phyloP scores from a whole-genome alignment of 2,888 invertebrate species.

The Callyntrura sp. region DNA sequence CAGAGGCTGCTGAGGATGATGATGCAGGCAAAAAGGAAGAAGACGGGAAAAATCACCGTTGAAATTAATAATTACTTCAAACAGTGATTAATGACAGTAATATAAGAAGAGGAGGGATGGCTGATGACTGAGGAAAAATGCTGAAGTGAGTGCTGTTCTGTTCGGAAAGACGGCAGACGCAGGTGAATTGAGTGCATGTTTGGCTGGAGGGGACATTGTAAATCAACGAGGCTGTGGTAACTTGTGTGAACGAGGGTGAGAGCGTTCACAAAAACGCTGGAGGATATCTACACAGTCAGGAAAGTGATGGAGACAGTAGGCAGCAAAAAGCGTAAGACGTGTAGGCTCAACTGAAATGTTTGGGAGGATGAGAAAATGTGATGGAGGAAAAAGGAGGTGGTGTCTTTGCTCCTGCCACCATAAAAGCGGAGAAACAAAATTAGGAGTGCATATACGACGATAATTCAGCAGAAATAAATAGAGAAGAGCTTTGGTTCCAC shows the following conservation, averaged over 20 bases:
- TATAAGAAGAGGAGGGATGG: constrained; percentile 53
- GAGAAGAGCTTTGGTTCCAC: too few relatives aligned
- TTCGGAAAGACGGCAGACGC: background rate
- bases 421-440: constrained; percentile 28
- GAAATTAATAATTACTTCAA: constrained; percentile 78
- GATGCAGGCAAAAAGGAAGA: constrained; percentile 34
- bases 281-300: constrained; percentile 27
- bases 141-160: constrained; percentile 32
- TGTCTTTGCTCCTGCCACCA: constrained; percentile 59
- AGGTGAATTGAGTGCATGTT: constrained; percentile 40
- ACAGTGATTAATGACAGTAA: constrained; percentile 76
- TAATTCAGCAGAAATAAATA: background rate
- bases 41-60: constrained; percentile 75
- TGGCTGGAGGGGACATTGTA: constrained; percentile 50
- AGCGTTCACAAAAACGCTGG: constrained; percentile 20
- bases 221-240: background rate
- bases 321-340: background rate
- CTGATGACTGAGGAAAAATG: constrained; percentile 40
- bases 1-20: constrained; percentile 24
- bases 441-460: background rate
- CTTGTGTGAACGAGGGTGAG: constrained; percentile 11
- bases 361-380: constrained; percentile 20
- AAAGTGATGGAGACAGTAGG: background rate
- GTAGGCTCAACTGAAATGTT: background rate
- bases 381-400: constrained; percentile 55